phyloP scores from a whole-genome alignment of 1,140 invertebrate genomes.

The Probaryconus sp. region DNA sequence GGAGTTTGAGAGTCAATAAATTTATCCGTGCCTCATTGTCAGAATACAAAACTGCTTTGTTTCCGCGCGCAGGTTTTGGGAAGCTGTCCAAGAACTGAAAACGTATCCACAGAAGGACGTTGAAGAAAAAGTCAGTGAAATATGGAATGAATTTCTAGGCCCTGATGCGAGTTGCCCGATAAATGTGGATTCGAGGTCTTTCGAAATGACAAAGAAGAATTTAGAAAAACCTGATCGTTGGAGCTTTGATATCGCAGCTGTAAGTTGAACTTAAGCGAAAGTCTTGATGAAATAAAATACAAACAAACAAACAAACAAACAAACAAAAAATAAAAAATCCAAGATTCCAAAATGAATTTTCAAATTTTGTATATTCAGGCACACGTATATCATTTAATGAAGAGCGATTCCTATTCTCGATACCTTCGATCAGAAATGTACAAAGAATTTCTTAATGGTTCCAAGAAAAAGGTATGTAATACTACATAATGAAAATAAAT shows the following conservation, averaged over 20 bases:
- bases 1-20: no score
- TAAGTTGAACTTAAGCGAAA: conserved; percentile 76
- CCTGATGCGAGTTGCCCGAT: conserved; percentile 96
- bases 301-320: no score
- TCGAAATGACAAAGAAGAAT: conserved; percentile 88
- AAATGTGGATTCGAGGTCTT: conserved; percentile 96
- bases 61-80: conserved; percentile 92
- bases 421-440: conserved; percentile 99
- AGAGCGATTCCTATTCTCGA: conserved; percentile 98
- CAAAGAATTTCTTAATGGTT: conserved; percentile 96
- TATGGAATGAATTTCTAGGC: conserved; percentile 96
- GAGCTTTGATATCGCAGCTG: conserved; percentile 98
- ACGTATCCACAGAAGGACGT: conserved; percentile 91
- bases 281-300: no score
- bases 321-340: no score
- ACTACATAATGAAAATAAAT: no score
- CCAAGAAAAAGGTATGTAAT: conserved; percentile 98
- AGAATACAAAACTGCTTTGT: conserved; percentile 6
- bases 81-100: conserved; percentile 96
- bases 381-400: conserved; percentile 99
- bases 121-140: conserved; percentile 90
- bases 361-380: conserved; percentile 84
- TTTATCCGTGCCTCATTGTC: neutral
- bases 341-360: conserved; percentile 3
- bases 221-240: conserved; percentile 92